Base-by-base conservation (phyloP, 2,888 invertebrate species). In the Macrosoma leucophasiata region DNA sequence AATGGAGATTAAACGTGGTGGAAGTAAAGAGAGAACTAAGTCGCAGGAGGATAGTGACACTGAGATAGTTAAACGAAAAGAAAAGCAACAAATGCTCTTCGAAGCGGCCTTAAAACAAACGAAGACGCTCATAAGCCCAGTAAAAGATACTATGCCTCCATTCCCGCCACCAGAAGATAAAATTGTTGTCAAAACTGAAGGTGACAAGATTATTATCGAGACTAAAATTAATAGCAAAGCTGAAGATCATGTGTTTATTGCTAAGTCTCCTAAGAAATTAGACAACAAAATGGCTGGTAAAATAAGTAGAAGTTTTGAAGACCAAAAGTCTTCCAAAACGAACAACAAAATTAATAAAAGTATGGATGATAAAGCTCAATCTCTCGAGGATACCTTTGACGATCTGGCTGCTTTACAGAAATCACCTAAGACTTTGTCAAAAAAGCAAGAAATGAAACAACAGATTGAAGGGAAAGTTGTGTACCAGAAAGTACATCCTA, bases 41-140 rank as follows among this genome's bases (percentile, higher is more conserved):
- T 91, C 90, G 1, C 90, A 90, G 62, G 91, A 91, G 58, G 91
- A 91, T 45, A 89, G 89, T 41, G 91, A 91, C 50, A 87, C 89
- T 0, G 90, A 91, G 62, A 88, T 88, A 27, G 90, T 88, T 1
- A 91, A 91, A 61, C 87, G 91, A 26, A 90, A 90, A 63, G 91
- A 91, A 54, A 88, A 91, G 43, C 91, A 91, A 53, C 91, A 91
- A 59, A 88, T 90, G 85, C 66, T 91, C 1, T 91, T 91, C 50
- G 91, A 91, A 73, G 90, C 89, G 3, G 91, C 91, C 2, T 87
- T 91, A 57, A 90, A 91, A 59, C 91, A 91, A 68, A 90, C 91
- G 0, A 90, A 91, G 52, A 91, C 90, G 0, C 76, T 91, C 45
- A 86, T 91, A 17, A 91, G 91, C 62, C 91, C 91, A 0, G 90